Evolutionary conservation across 1,140 invertebrate species (phyloP).

Genomic region (Caenorhabditis elegans): WBcel235 BX284604.4:11886501-11887000

Average conservation of each 20-base stretch:
- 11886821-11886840: conserved; percentile 52
- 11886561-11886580: conserved; percentile 60
- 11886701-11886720: conserved; percentile 66
- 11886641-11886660: conserved; percentile 63
- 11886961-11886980: conserved; percentile 61
- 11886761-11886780: conserved; percentile 59
- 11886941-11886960: conserved; percentile 61
- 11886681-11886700: conserved; percentile 64
- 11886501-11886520: conserved; percentile 51
- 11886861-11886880: conserved; percentile 66
- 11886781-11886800: conserved; percentile 61
- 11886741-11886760: too few species aligned
- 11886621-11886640: conserved; percentile 61
- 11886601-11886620: conserved; percentile 65
- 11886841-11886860: conserved; percentile 65
- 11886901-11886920: conserved; percentile 58
- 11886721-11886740: conserved; percentile 54
- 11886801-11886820: conserved; percentile 57
- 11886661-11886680: conserved; percentile 65
- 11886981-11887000: too few species aligned
- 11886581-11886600: conserved; percentile 59
- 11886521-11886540: conserved; percentile 38
- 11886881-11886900: conserved; percentile 62
- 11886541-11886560: conserved; percentile 65
- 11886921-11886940: conserved; percentile 63